These are phyloP conservation scores for Metalampra italica DNA, from an alignment of 2,888 invertebrate species.

Conservation along the genomic window DNA sequence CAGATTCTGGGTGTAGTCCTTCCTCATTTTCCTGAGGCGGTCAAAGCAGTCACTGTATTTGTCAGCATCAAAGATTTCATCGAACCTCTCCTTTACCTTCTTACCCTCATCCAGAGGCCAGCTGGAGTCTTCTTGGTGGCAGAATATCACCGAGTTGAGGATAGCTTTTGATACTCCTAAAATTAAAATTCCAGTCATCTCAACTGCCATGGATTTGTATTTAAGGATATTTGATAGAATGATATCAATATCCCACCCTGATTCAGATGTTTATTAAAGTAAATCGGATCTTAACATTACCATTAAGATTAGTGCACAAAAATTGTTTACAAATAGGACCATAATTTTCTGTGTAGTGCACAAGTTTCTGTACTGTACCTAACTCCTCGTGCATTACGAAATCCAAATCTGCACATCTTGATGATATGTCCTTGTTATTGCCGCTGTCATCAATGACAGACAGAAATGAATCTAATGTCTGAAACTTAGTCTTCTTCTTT, in stretches of 20 bases:
- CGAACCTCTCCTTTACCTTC: slow-evolving; percentile 96
- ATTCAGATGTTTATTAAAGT: no score
- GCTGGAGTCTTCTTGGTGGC: slow-evolving; percentile 98
- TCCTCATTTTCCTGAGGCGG: slow-evolving; percentile 81
- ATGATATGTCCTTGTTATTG: slow-evolving; percentile 77
- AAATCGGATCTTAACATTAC: no score
- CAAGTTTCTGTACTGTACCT: slow-evolving; percentile 32
- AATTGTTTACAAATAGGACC: no score
- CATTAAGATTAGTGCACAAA: no score
- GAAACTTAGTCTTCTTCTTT: slow-evolving; percentile 77
- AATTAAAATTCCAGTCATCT: slow-evolving; percentile 30
- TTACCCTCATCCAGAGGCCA: slow-evolving; percentile 98
- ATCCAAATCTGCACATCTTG: slow-evolving; percentile 86
- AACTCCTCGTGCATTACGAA: slow-evolving; percentile 83
- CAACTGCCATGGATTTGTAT: not conserved
- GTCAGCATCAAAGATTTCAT: slow-evolving; percentile 97
- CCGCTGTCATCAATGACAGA: slow-evolving; percentile 70
- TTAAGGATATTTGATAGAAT: no score
- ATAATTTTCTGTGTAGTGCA: no score
- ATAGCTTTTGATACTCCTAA: slow-evolving; percentile 95
- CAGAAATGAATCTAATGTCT: slow-evolving; percentile 83
- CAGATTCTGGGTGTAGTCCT: slow-evolving; percentile 73
- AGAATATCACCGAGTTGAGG: slow-evolving; percentile 97
- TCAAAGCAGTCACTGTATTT: slow-evolving; percentile 95
- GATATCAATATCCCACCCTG: no score